A percentile compares a stretch with the other conserved stretches of the same genome.
phyloP scores from a whole-genome alignment of 2,888 invertebrate species.

The Chalcis sispes region DNA sequence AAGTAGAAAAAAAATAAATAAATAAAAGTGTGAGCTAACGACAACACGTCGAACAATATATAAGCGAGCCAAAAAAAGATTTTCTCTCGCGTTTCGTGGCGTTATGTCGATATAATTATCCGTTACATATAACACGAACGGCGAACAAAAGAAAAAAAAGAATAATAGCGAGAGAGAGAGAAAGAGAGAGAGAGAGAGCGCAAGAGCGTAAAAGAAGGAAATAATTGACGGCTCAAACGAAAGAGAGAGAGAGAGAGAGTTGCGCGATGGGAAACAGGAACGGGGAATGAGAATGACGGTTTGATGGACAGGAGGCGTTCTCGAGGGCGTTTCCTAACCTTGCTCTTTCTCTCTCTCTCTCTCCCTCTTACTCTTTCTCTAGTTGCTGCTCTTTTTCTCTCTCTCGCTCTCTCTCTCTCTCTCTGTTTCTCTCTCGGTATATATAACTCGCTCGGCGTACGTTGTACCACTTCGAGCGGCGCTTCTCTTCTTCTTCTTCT shows the following conservation, averaged over 20 bases:
- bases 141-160: not conserved
- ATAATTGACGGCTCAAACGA: conserved; percentile 59
- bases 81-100: too few relatives aligned
- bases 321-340: conserved; percentile 68
- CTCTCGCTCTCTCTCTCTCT: conserved; percentile 39
- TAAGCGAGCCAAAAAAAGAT: too few relatives aligned
- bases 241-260: too few relatives aligned
- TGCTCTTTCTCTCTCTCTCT: conserved; percentile 56
- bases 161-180: conserved; percentile 21
- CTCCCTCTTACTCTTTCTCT: conserved; percentile 31
- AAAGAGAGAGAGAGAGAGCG: conserved; percentile 32
- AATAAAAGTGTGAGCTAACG: too few relatives aligned
- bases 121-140: too few relatives aligned
- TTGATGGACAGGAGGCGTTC: conserved; percentile 73
- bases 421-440: too few relatives aligned
- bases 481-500: conserved; percentile 14
- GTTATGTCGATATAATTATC: too few relatives aligned
- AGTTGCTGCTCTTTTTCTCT: too few relatives aligned
- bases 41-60: too few relatives aligned
- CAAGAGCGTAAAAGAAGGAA: conserved; percentile 53
- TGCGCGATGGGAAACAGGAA: conserved; percentile 64
- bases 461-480: conserved; percentile 27
- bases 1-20: too few relatives aligned
- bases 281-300: conserved; percentile 65
- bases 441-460: conserved; percentile 45